Evolutionary conservation across 2,113 vertebrate genomes (phyloP), one percentile per base, ranked within the genome.

Genomic region (Neolamprologus kungweensis): DNA sequence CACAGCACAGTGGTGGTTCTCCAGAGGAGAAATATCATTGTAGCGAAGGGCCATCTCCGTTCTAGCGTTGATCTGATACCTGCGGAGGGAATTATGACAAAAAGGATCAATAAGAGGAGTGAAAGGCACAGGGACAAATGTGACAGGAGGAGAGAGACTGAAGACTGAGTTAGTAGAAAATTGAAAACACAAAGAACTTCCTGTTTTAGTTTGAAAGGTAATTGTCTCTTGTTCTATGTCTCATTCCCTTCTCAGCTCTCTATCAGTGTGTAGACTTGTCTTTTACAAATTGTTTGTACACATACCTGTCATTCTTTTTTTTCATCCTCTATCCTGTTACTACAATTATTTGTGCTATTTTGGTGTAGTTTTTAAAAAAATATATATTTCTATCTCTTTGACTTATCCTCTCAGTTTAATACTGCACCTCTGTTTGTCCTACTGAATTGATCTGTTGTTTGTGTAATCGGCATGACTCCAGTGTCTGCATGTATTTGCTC

Each of bases 1-100:
- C 89, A 78, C 71, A 31, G 71, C 71, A 31, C 71, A 78, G 42
- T 78, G 71, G 42, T 78, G 71, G 26, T 78, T 99, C 96, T 99
- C 98, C 92, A 99, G 96, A 0, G 98, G 98, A 1, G 98, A 99
- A 92, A 98, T 97, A 94, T 99, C 98, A 1, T 99, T 99, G 95
- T 99, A 99, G 42, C 98, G 97, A 47, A 98, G 97, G 0, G 98
- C 98, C 63, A 99, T 95, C 87, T 98, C 98, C 0, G 98, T 99
- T 82, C 97, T 97, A 6, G 98, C 98, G 0, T 99, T 99, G 84
- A 99, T 97, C 96, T 99, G 98, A 90, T 99, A 99, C 63, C 98
- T 99, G 86, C 2, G 45, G 1, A n/a, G 17, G 3, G 75, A 79
- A 14, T 14, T 40, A 71, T 23, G 16, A 31, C 42, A 50, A 26